Percentiles rank a stretch among this genome's conserved stretches.
phyloP scores from a whole-genome alignment of 2,113 vertebrate genomes.

The Pomatostomus ruficeps region DNA sequence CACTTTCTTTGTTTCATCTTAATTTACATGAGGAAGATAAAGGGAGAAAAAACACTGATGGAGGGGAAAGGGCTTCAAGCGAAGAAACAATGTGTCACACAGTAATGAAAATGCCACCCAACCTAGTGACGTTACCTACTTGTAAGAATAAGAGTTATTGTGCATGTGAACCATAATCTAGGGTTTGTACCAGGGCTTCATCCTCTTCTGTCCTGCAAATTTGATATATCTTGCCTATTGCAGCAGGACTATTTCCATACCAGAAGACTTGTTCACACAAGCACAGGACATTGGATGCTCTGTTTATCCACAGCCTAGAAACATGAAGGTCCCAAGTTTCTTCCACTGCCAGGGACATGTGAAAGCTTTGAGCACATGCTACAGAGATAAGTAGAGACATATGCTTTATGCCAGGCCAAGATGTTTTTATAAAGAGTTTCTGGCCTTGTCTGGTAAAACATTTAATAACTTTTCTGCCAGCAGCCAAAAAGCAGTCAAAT shows the following conservation, averaged over 20 bases:
- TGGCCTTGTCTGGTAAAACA: constrained; percentile 47
- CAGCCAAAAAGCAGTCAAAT: constrained; percentile 34
- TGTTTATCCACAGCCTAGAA: constrained; percentile 11
- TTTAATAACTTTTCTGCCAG: constrained; percentile 39
- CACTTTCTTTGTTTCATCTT: background rate
- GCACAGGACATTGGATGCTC: background rate
- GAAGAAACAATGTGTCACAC: background rate
- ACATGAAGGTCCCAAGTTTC: background rate
- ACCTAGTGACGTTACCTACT: background rate
- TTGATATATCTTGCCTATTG: background rate
- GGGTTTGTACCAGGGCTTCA: background rate
- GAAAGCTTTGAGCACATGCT: constrained; percentile 15
- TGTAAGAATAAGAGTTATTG: background rate
- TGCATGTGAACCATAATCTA: background rate
- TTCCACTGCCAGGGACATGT: background rate
- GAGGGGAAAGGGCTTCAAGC: background rate
- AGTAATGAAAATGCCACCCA: background rate
- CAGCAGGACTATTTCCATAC: background rate
- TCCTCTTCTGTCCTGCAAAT: background rate
- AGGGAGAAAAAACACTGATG: background rate
- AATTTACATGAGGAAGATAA: background rate
- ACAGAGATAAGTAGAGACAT: constrained; percentile 34
- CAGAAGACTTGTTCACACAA: background rate
- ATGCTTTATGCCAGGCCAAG: background rate
- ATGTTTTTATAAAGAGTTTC: constrained; percentile 24